Base-by-base conservation (phyloP, 2,888 invertebrate genomes). In the Diaperis boleti region DNA sequence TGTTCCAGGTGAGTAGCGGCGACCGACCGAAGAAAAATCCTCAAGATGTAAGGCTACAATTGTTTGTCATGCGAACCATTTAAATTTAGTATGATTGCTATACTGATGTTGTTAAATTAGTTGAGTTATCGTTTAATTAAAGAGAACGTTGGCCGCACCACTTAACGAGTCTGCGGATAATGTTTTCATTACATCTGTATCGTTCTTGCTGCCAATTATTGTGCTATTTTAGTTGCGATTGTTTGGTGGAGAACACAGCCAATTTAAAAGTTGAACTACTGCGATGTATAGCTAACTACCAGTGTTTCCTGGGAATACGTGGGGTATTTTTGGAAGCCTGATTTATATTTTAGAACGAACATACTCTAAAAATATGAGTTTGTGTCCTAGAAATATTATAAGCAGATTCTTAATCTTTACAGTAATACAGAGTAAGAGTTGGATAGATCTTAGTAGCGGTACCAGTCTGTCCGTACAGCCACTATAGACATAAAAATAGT, bases 101-200 rank as follows among this genome's bases (percentile, higher is more conserved):
- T 35, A 44, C 11, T 59, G 47, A 41, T 59, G 59, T 39, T 50
- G 59, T 52, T 60, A 60, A 60, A 60, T 60, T 60, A 52, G 60
- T 54, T 54, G 44, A 54, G 54, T 61, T 61, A 54, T 54, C 54
- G 37, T 59, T 63, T 63, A 63, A 63, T 63, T 62, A 47, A 63
- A 59, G 59, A 59, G 59, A 63, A 44, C 63, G 52, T 54, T 63
- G 63, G 55, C 63, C 63, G 54, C 47, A 42, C 35, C 54, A 45
- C 26, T 61, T 54, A 61, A 61, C 61, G 22, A 61, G 54, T 61
- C 61, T 61, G 61, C 31, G 61, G 61, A 60, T 50, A 49, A 59
- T 59, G 50, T 59, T 59, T 59, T 50, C 44, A 56, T 56, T 56
- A 44, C 42, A 55, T 41, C 22, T 57, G 56, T 57, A 20, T 41